phyloP scores from a whole-genome alignment of 2,113 vertebrate genomes.

The Recurvirostra avosetta region DNA sequence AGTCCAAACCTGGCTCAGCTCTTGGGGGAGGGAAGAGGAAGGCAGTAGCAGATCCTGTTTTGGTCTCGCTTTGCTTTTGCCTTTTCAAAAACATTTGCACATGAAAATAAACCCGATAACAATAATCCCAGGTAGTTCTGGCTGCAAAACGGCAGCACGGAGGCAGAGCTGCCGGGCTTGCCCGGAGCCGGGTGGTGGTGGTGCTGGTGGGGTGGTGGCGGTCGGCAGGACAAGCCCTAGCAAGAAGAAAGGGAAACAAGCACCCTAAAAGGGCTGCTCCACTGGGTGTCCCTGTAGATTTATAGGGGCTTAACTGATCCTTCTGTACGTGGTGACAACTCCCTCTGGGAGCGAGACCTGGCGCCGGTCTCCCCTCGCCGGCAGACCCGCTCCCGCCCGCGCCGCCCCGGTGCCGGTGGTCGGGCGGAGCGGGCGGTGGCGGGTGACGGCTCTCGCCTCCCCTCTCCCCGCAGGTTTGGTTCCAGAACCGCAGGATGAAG shows the following conservation, averaged over 20 bases:
- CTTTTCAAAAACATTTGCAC: background rate
- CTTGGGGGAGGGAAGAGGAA: background rate
- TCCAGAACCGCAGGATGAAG: conserved; percentile 99
- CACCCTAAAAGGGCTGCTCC: background rate
- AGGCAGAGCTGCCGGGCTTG: background rate
- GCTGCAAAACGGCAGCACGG: background rate
- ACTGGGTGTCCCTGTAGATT: background rate
- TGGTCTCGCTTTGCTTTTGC: background rate
- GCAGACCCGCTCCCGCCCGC: background rate
- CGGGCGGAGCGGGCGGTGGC: background rate
- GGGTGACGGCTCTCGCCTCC: background rate
- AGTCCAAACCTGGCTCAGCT: background rate
- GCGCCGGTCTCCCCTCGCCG: background rate
- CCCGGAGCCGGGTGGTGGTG: background rate
- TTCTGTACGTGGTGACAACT: background rate
- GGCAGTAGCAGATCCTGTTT: background rate
- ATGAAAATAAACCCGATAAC: background rate
- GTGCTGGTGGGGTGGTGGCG: no score
- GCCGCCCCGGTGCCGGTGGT: background rate
- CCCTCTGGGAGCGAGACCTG: background rate
- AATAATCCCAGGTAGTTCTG: background rate
- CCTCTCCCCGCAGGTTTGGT: conserved; percentile 88
- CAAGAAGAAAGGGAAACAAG: background rate
- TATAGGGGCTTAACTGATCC: background rate
- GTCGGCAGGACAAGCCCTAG: background rate